Conservation (phyloP, 2,888 invertebrate species). For the Ormyrus pomaceus region DNA sequence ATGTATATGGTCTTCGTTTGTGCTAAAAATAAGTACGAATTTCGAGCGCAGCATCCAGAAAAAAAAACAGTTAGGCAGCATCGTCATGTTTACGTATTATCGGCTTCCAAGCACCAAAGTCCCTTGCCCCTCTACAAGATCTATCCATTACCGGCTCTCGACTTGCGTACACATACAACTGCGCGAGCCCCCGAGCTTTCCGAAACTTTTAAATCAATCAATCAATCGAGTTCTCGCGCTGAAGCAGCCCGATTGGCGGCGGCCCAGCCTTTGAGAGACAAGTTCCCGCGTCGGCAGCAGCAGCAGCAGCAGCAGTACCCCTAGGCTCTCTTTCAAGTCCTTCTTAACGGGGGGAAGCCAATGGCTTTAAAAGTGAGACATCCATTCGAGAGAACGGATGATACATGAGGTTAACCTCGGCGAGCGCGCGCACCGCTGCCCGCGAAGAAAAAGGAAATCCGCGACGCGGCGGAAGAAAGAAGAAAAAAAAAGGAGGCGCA, state of each 20-base stretch:
- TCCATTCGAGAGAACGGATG: constrained; percentile 42
- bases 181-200: constrained; percentile 37
- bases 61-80: not conserved
- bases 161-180: not conserved
- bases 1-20: no score
- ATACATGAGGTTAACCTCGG: constrained; percentile 52
- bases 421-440: not conserved
- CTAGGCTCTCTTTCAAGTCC: constrained; percentile 18
- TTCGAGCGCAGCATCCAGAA: not conserved
- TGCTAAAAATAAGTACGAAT: not conserved
- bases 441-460: constrained; percentile 20
- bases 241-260: not conserved
- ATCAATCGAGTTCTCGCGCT: constrained; percentile 51
- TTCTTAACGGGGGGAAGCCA: constrained; percentile 3
- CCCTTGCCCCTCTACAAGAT: constrained; percentile 19
- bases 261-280: constrained; percentile 33
- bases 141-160: constrained; percentile 48
- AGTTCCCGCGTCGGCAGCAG: constrained; percentile 15
- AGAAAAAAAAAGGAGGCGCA: not conserved
- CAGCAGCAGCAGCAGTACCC: not conserved
- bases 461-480: not conserved
- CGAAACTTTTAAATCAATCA: constrained; percentile 57
- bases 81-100: constrained; percentile 45
- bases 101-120: constrained; percentile 33
- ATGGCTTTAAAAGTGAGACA: constrained; percentile 46